Evolutionary conservation across 2,113 vertebrate genomes (phyloP).

Genomic region (western clawed frog (Xenopus tropicalis)): DNA sequence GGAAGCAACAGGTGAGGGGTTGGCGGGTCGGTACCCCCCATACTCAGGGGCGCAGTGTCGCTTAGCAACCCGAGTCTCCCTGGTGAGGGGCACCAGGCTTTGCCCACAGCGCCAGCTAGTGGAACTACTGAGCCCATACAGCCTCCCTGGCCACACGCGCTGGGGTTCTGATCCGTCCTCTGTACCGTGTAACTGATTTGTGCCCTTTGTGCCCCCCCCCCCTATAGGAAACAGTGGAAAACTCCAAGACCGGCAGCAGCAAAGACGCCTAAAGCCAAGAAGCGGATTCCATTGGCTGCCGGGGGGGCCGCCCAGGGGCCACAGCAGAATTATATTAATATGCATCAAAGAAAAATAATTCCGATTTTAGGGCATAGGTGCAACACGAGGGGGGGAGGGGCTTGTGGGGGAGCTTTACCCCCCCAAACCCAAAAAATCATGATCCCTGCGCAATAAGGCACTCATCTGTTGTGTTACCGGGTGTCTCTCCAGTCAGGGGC

Average conservation of each 20-base stretch:
- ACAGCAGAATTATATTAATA: too few species aligned
- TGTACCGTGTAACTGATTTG: not conserved
- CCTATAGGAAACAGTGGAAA: slow-evolving; percentile 85
- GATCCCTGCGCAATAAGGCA: not conserved
- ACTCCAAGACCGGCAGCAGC: slow-evolving; percentile 80
- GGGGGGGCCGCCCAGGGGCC: slow-evolving; percentile 38
- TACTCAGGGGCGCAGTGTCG: too few species aligned
- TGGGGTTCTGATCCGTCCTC: too few species aligned
- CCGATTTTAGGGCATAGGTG: slow-evolving; percentile 23
- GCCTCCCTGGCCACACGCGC: too few species aligned
- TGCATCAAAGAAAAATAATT: not conserved
- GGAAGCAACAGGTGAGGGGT: slow-evolving; percentile 87
- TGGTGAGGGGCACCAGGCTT: too few species aligned
- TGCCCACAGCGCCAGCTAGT: too few species aligned
- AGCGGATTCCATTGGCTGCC: slow-evolving; percentile 5
- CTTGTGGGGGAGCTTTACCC: not conserved
- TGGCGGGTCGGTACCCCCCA: too few species aligned
- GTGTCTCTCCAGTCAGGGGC: not conserved
- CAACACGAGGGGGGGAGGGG: not conserved
- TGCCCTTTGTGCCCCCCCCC: too few species aligned
- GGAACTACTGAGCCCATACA: too few species aligned
- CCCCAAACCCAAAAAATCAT: not conserved
- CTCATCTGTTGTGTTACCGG: not conserved
- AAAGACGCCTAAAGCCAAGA: slow-evolving; percentile 79
- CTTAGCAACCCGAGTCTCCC: too few species aligned